Evolutionary conservation across 1,140 invertebrate genomes (phyloP).

Genomic region (Psilanteris sp.): DNA sequence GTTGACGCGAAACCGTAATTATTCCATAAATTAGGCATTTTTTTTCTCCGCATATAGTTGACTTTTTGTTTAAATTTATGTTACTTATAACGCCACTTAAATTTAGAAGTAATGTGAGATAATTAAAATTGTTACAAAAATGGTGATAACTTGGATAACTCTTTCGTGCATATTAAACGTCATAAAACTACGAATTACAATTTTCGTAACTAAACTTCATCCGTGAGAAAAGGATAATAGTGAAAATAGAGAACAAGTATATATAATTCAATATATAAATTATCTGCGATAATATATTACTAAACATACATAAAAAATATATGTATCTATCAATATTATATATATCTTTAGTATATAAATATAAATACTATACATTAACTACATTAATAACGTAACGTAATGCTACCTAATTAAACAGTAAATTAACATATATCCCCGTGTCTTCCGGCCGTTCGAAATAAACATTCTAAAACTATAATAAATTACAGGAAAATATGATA

Average conservation of each 20-base stretch:
- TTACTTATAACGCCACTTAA: no score
- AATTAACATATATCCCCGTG: constrained; percentile 33
- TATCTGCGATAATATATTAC: constrained; percentile 39
- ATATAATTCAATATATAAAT: constrained; percentile 40
- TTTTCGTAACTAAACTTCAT: constrained; percentile 21
- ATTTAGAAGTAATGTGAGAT: constrained; percentile 3
- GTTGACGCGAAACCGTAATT: no score
- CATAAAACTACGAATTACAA: constrained; percentile 33
- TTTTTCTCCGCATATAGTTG: no score
- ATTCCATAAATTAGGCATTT: no score
- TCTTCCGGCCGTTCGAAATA: constrained; percentile 21
- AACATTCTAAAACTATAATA: constrained; percentile 49
- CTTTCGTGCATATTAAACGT: constrained; percentile 35
- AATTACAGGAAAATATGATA: not conserved
- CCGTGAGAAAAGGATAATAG: constrained; percentile 30
- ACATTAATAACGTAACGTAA: constrained; percentile 34
- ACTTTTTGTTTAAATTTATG: no score
- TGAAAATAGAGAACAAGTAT: constrained; percentile 46
- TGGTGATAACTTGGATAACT: constrained; percentile 21
- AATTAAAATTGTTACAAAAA: constrained; percentile 8
- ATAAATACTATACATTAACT: constrained; percentile 53
- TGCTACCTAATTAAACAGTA: constrained; percentile 48
- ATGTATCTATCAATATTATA: constrained; percentile 46
- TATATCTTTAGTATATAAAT: constrained; percentile 47
- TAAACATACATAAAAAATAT: constrained; percentile 59